These are phyloP conservation scores for Sylvia borin DNA, from an alignment of 2,797 vertebrate species.

Conservation along the genomic window DNA sequence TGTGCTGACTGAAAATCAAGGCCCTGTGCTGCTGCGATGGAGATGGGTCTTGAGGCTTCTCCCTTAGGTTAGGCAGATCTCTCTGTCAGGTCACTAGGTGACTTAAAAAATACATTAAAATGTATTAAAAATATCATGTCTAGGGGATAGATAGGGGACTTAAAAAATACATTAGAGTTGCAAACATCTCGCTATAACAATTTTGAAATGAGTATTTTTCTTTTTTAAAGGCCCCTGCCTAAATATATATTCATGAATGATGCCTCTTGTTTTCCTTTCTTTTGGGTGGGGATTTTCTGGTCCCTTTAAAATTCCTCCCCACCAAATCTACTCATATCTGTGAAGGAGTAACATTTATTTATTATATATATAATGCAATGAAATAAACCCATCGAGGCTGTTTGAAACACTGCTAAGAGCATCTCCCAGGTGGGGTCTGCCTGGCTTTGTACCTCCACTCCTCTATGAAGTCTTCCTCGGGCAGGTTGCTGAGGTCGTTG, in stretches of 20 bases:
- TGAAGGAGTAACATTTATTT: neutral
- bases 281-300: neutral
- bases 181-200: neutral
- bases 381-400: neutral
- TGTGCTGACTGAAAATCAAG: neutral
- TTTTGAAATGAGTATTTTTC: neutral
- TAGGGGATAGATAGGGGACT: too few species aligned
- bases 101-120: too few species aligned
- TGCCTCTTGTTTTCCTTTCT: neutral
- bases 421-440: neutral
- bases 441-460: constrained; percentile 75
- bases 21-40: neutral
- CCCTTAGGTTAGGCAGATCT: neutral
- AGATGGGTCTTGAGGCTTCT: neutral
- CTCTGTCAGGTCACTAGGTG: neutral
- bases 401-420: neutral
- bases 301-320: neutral
- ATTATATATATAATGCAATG: too few species aligned
- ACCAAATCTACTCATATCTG: neutral
- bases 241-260: neutral
- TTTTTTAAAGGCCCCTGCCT: neutral
- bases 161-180: neutral
- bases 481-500: constrained; percentile 76
- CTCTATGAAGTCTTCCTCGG: constrained; percentile 76
- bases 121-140: too few species aligned